Conservation (phyloP, 35 echinoderm and acorn worm genomes). For the Lytechinus pictus region DNA sequence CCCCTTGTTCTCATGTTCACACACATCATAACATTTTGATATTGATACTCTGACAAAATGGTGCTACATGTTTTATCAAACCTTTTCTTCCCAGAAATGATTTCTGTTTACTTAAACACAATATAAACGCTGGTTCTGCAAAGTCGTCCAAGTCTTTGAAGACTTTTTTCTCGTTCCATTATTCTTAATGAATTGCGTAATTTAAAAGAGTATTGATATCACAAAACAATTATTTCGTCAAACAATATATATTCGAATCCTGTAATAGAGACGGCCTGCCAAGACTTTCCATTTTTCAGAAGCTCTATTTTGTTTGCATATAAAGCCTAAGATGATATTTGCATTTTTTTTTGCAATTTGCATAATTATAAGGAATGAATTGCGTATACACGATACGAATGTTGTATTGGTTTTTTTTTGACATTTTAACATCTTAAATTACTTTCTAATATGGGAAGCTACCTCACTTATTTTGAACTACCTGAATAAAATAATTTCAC, state of each 20-base stretch:
- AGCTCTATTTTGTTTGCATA: slow-evolving; percentile 5
- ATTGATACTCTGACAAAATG: too few relatives aligned
- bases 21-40: too few relatives aligned
- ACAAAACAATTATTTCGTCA: too few relatives aligned
- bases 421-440: background rate
- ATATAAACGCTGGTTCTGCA: too few relatives aligned
- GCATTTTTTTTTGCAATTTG: background rate
- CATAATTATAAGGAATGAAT: background rate
- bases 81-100: too few relatives aligned
- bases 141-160: too few relatives aligned
- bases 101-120: too few relatives aligned
- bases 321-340: background rate
- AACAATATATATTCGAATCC: background rate
- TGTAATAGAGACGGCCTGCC: background rate
- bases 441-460: background rate
- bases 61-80: too few relatives aligned
- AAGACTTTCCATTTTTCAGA: background rate
- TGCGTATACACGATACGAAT: background rate
- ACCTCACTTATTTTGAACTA: background rate
- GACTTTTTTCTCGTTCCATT: too few relatives aligned
- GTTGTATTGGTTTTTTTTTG: background rate
- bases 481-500: background rate
- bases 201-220: too few relatives aligned
- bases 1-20: too few relatives aligned
- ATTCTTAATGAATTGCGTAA: too few relatives aligned